phyloP scores from a whole-genome alignment of 2,113 vertebrate genomes.

The Sitta europaea region DNA sequence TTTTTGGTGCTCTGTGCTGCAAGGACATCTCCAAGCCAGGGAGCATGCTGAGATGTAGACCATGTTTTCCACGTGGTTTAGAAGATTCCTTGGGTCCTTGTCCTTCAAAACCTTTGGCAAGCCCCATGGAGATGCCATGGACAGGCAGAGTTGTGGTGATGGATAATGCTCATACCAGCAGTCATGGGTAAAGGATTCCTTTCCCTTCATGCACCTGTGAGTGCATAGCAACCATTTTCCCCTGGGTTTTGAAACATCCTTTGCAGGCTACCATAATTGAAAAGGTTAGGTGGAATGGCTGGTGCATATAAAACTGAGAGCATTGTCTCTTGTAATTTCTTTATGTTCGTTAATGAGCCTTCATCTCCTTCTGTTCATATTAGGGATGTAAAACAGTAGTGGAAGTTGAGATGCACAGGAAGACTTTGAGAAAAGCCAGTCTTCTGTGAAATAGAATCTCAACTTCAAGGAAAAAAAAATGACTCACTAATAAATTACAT shows the following conservation, averaged over 20 bases:
- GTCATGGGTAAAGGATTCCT: not conserved
- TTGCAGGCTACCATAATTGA: not conserved
- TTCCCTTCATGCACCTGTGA: not conserved
- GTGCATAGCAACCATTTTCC: not conserved
- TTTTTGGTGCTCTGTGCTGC: fast-evolving
- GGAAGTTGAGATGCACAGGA: slow-evolving; percentile 30
- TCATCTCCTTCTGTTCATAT: not conserved
- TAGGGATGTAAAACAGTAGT: not conserved
- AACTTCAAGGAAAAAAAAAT: not conserved
- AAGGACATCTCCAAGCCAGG: not conserved
- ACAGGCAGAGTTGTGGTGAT: not conserved
- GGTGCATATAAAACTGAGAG: slow-evolving; percentile 3
- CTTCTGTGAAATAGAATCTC: slow-evolving; percentile 46
- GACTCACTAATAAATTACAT: slow-evolving; percentile 30
- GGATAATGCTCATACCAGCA: fast-evolving
- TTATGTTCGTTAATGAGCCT: slow-evolving; percentile 32
- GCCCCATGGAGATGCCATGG: not conserved
- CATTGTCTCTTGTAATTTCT: slow-evolving; percentile 36
- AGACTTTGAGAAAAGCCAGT: slow-evolving; percentile 28
- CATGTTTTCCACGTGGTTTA: not conserved
- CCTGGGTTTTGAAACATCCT: not conserved
- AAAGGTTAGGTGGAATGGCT: slow-evolving; percentile 1
- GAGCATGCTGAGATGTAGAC: not conserved
- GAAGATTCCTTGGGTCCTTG: not conserved
- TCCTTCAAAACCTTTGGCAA: not conserved